phyloP scores from a whole-genome alignment of 2,888 invertebrate genomes.

The Melipona bicolor region DNA sequence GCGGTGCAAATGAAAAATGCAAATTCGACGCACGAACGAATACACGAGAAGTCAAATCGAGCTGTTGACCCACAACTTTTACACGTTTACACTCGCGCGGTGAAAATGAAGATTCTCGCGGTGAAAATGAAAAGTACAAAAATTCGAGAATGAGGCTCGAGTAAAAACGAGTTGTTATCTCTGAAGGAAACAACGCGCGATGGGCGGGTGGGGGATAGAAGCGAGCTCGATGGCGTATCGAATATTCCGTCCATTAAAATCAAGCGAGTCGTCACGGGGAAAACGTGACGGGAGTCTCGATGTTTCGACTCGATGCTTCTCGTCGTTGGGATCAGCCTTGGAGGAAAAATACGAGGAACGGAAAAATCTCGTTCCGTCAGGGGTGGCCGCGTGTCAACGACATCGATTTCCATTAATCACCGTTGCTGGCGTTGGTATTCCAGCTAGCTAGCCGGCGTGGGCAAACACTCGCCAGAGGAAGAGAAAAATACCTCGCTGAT shows the following conservation, averaged over 20 bases:
- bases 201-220: neutral
- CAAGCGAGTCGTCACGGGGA: neutral
- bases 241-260: slow-evolving; percentile 8
- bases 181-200: neutral
- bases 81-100: too few species aligned
- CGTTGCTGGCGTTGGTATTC: slow-evolving; percentile 4
- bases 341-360: slow-evolving; percentile 3
- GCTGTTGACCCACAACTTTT: too few species aligned
- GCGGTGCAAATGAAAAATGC: too few species aligned
- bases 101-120: too few species aligned
- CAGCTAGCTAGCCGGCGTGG: neutral
- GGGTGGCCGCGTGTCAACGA: slow-evolving; percentile 6
- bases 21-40: too few species aligned
- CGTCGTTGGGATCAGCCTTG: slow-evolving; percentile 6
- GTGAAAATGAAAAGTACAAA: too few species aligned
- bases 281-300: slow-evolving; percentile 2
- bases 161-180: neutral
- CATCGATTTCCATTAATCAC: slow-evolving; percentile 53
- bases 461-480: neutral
- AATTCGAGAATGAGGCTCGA: too few species aligned
- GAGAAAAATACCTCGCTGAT: neutral
- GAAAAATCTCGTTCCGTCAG: slow-evolving; percentile 25
- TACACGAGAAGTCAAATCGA: too few species aligned
- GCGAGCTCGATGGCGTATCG: neutral
- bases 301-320: neutral